Evolutionary conservation across 2,113 vertebrate genomes (phyloP).

Genomic region (Montifringilla adamsi): DNA sequence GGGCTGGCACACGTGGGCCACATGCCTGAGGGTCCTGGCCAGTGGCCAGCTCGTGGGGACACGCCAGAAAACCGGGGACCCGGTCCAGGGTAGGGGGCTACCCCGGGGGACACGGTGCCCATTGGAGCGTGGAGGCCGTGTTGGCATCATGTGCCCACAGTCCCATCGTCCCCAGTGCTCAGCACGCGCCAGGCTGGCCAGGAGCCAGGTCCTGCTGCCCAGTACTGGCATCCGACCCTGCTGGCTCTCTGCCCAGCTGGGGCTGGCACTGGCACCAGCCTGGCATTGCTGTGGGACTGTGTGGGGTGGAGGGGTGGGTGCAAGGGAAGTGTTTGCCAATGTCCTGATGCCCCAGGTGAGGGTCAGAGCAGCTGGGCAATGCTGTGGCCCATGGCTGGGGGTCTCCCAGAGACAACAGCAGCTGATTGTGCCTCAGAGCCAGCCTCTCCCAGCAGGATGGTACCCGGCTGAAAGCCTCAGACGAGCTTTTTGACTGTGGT

Average conservation of each 20-base stretch:
- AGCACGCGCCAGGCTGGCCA: background rate
- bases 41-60: accelerated
- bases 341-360: background rate
- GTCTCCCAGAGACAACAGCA: background rate
- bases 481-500: background rate
- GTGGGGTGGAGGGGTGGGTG: background rate
- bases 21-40: background rate
- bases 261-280: background rate
- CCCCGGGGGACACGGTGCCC: background rate
- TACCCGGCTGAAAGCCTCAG: background rate
- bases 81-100: accelerated
- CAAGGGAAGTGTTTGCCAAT: accelerated
- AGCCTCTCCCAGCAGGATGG: background rate
- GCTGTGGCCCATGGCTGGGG: background rate
- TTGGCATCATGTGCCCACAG: background rate
- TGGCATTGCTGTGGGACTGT: accelerated
- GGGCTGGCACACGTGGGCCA: background rate
- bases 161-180: accelerated
- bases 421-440: background rate
- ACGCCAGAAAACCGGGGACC: accelerated
- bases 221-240: background rate
- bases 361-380: background rate
- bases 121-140: accelerated
- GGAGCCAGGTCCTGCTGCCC: background rate
- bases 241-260: background rate